These are phyloP conservation scores for Netelia inedita DNA, from an alignment of 2,888 invertebrate genomes.

Conservation along the genomic window DNA sequence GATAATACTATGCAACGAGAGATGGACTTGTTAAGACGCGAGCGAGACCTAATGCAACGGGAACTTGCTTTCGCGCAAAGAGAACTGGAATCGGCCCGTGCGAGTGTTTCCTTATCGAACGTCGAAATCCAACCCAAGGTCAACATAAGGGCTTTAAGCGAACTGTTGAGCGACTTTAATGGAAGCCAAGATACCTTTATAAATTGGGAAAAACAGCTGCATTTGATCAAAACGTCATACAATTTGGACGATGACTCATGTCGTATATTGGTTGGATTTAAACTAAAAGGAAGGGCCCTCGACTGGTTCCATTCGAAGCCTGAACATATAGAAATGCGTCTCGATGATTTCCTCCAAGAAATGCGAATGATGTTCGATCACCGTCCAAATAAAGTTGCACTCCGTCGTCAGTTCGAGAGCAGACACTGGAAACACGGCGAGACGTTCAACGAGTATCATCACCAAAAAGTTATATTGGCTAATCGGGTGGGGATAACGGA, in stretches of 20 bases:
- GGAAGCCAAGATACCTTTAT: slow-evolving; percentile 31
- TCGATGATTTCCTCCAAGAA: slow-evolving; percentile 28
- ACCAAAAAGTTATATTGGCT: slow-evolving; percentile 59
- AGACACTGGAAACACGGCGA: slow-evolving; percentile 51
- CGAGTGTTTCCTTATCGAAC: background rate
- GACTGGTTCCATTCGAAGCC: slow-evolving; percentile 66
- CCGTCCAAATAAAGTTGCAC: slow-evolving; percentile 43
- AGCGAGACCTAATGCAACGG: background rate
- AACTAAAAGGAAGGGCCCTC: slow-evolving; percentile 49
- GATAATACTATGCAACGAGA: slow-evolving; percentile 20
- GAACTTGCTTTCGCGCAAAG: slow-evolving; percentile 26
- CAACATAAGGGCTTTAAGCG: slow-evolving; percentile 15
- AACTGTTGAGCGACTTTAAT: slow-evolving; percentile 36
- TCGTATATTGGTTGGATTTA: slow-evolving; percentile 51
- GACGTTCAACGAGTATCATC: slow-evolving; percentile 56
- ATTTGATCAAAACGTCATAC: slow-evolving; percentile 26
- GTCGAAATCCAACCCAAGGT: background rate
- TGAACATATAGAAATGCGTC: slow-evolving; percentile 53
- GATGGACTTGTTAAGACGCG: slow-evolving; percentile 23
- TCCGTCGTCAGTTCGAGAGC: slow-evolving; percentile 40
- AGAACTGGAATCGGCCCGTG: slow-evolving; percentile 28
- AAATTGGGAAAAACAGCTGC: slow-evolving; percentile 43
- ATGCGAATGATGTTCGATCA: slow-evolving; percentile 58
- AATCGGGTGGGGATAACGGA: slow-evolving; percentile 58
- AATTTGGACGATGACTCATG: slow-evolving; percentile 21